Base-by-base conservation (phyloP, 2,888 invertebrate species). In the Drosophila greeni region DNA sequence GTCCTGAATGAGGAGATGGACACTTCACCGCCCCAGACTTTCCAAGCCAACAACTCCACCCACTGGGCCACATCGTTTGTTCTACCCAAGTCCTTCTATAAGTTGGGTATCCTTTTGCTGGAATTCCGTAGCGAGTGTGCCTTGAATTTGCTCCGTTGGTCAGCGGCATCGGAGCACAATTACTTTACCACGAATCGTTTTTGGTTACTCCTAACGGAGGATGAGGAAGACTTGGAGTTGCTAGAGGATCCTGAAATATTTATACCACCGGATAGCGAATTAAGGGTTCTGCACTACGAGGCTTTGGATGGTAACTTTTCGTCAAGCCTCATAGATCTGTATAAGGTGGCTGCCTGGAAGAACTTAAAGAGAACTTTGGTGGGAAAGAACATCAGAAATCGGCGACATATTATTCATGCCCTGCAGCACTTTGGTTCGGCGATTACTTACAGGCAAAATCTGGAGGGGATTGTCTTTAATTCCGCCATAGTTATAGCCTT, bases 401-500 rank as follows among this genome's bases (percentile, higher is more conserved):
- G 48, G 0, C n/a, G 52, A 0, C 74, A 82, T 12, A 45, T 88
- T 18, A 16, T 70, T 1, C 59, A 62, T 23, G 77, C 77, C 0
- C 59, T 87, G 26, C 74, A 69, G 18, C 53, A 49, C 0, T 87
- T 84, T 43, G 87, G 87, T 6, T 85, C 85, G 1, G 78, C 85
- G 2, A 87, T 88, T 29, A 73, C 82, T 0, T 85, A 86, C 42
- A 74, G 89, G 18, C 78, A 85, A 55, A 59, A 89, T 72, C 75
- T 89, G 24, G 87, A 88, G 54, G 88, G 87, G 3, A 79, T 86
- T 12, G 82, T 82, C 2, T 86, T 89, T 16, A 85, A 84, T 26
- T 83, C 88, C 3, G 89, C 84, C 8, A 66, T 87, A 6, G 88
- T 88, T 3, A 85, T 89, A 48, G 86, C 87, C 3, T 89, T 86